Base-by-base conservation (phyloP, 2,888 invertebrate species). In the Exephanes ischioxanthus region DNA sequence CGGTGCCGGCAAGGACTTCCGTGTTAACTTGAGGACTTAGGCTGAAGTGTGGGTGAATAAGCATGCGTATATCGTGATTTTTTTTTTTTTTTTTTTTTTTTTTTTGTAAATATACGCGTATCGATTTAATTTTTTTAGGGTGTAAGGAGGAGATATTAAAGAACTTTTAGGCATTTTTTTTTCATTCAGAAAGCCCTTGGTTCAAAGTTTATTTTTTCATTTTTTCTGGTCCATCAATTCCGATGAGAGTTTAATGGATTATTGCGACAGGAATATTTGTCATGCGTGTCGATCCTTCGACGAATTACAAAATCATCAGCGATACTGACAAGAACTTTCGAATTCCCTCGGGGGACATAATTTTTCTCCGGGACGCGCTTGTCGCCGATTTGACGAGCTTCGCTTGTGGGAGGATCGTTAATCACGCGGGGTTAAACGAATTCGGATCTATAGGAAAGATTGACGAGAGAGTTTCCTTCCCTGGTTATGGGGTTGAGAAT, bases 281-380 rank as follows among this genome's bases (percentile, higher is more conserved):
- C 58, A 22, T 5, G 9, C 1, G 22, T 58, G 11, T 26, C 26
- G 26, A 1, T 22, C 19, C 22, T 3, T 58, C 11, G 58, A 58
- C 58, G 58, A 61, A 83, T 78, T 72, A 83, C 45, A 79, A 79
- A 79, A 63, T 53, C 61, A 51, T 79, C 41, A 79, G 83, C 75
- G 73, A 80, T 9, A 76, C 6, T n/a, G 22, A 41, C 51, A 3
- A 9, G 72, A 78, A 67, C 55, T 75, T 48, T 6, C 51, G 22
- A 73, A 73, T 66, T 66, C 51, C 16, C 68, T 22, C 19, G 71
- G 41, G n/a, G 72, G 22, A 76, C 45, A 80, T 66, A 75, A 75
- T 45, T 75, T 67, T 66, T 51, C 2, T 22, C n/a, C 5, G 16
- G 22, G 30, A 22, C 51, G 4, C 22, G 33, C 51, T 48, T 76